Evolutionary conservation across 2,888 invertebrate species (phyloP).

Genomic region (Trachelus troglodyta): DNA sequence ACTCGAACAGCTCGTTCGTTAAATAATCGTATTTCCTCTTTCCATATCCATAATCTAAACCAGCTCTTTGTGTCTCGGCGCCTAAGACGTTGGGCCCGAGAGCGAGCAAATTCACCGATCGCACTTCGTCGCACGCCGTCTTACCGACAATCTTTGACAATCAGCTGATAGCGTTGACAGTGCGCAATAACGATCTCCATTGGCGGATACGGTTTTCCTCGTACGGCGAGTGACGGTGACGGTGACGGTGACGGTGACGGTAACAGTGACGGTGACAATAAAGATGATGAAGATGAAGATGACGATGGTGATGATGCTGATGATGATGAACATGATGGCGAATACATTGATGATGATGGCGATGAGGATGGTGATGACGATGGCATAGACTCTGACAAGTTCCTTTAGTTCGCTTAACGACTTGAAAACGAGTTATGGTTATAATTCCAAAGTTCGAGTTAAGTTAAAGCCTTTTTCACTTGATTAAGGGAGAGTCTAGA

Average conservation of each 20-base stretch:
- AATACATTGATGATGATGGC: slow-evolving; percentile 36
- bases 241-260: slow-evolving; percentile 24
- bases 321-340: slow-evolving; percentile 34
- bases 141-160: slow-evolving; percentile 25
- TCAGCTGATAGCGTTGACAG: slow-evolving; percentile 31
- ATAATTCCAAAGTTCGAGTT: slow-evolving; percentile 63
- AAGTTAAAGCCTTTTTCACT: slow-evolving; percentile 67
- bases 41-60: neutral
- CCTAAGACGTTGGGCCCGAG: slow-evolving; percentile 14
- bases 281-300: slow-evolving; percentile 7
- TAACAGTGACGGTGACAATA: slow-evolving; percentile 17
- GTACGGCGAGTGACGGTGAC: slow-evolving; percentile 23
- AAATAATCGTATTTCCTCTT: slow-evolving; percentile 15
- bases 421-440: slow-evolving; percentile 61
- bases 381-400: slow-evolving; percentile 55
- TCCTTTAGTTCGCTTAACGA: slow-evolving; percentile 56
- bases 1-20: neutral
- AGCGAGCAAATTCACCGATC: slow-evolving; percentile 13
- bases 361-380: slow-evolving; percentile 50
- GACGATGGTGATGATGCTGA: slow-evolving; percentile 25
- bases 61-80: slow-evolving; percentile 19
- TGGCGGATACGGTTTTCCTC: slow-evolving; percentile 10
- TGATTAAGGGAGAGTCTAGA: slow-evolving; percentile 64
- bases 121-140: slow-evolving; percentile 13
- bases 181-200: slow-evolving; percentile 3